Evolutionary conservation across 2,888 invertebrate genomes (phyloP).

Genomic region (Ceratothoa steindachneri): DNA sequence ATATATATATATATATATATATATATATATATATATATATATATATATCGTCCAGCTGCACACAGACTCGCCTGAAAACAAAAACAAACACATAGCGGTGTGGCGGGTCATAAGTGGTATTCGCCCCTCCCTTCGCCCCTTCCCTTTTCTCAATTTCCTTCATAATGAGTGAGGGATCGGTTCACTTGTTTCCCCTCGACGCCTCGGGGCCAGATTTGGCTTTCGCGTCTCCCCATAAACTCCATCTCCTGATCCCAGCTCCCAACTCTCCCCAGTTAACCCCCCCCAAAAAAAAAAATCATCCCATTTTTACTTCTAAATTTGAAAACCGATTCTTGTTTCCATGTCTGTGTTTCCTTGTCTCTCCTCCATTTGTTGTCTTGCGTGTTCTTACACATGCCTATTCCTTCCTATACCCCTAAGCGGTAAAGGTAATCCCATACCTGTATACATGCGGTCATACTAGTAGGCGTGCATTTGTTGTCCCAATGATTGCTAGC

Average conservation of each 20-base stretch:
- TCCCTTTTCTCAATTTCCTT: conserved; percentile 6
- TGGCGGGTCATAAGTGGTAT: too few relatives aligned
- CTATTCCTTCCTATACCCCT: too few relatives aligned
- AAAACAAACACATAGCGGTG: not conserved
- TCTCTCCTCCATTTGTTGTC: too few relatives aligned
- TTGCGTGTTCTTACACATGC: too few relatives aligned
- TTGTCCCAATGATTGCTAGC: too few relatives aligned
- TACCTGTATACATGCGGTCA: too few relatives aligned
- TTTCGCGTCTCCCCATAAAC: not conserved
- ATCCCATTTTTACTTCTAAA: not conserved
- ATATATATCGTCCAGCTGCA: not conserved
- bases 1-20: not conserved
- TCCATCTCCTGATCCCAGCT: not conserved
- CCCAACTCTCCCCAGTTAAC: not conserved
- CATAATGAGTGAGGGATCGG: conserved; percentile 12
- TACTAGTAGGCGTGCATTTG: too few relatives aligned
- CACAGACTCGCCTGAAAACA: not conserved
- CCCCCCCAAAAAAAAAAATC: not conserved
- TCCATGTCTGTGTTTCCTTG: too few relatives aligned
- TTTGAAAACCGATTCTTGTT: too few relatives aligned
- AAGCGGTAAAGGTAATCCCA: too few relatives aligned
- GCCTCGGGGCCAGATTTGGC: not conserved
- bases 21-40: not conserved
- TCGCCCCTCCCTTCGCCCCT: not conserved
- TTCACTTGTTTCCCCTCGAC: conserved; percentile 13